Evolutionary conservation across 2,113 vertebrate species (phyloP), one percentile per base, ranked within the genome.

Genomic region (Xiphophorus couchianus): DNA sequence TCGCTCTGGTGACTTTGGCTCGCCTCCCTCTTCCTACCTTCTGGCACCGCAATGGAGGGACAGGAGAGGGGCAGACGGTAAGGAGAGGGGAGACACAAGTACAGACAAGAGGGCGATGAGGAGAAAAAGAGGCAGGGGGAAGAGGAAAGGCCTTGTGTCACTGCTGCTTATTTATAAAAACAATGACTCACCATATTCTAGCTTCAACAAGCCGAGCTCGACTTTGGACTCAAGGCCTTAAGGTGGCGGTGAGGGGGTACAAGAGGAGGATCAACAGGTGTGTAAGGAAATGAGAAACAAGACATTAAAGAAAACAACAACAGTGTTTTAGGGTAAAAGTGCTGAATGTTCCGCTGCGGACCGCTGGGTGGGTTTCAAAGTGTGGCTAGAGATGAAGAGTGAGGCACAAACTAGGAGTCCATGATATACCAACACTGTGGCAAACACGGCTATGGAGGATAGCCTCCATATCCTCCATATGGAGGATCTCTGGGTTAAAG

Each of bases 131-230:
- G 62, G 37, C 1, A 6, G 5, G 42, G 67, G 44, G 42, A 8
- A 58, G 22, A 29, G 8, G 22, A 60, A 30, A 25, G 51, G 33
- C 15, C 74, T 70, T 11, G 35, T 67, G 72, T 83, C 80, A 85
- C 66, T 69, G 77, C 79, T 67, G 60, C 83, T 87, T 81, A 86
- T 84, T 89, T 89, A 86, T 58, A 66, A 84, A 80, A 89, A 87
- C 86, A 88, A 82, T 77, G 81, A 85, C 66, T 86, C 81, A 63
- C 62, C 72, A 30, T 71, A 73, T 77, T 84, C 69, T 76, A 58
- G 62, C 37, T 76, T 31, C 67, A 61, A 25, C 0, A 8, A 71
- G 64, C 51, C 10, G 19, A 28, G 37, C 63, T 74, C 14, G 71
- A 83, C 86, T 77, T 89, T 85, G 73, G 71, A 82, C 66, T 69